Base-by-base conservation (phyloP, 2,888 invertebrate species). In the Dolichopus griseipennis region DNA sequence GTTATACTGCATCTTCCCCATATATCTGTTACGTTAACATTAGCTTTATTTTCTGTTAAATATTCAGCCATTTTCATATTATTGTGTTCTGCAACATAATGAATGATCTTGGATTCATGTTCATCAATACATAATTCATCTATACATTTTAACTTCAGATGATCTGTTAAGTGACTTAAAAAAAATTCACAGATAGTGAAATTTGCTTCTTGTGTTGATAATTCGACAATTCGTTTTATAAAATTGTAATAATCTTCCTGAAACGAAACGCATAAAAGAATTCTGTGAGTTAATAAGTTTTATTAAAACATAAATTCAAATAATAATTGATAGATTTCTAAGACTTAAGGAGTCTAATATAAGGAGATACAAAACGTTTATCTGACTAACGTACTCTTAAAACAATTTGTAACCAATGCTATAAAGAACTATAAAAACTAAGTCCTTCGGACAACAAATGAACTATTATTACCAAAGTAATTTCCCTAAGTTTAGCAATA, bases 1-100 rank as follows among this genome's bases (percentile, higher is more conserved):
- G 67, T 64, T 67, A 69, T 66, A 6, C 10, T 37, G 15, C 22
- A 20, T 21, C 67, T 67, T 22, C 34, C 64, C 0, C 5, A 22
- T 1, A 69, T 37, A 3, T n/a, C 20, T 2, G 1, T 15, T 9
- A 66, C 10, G 15, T 37, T 21, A 18, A 52, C 15, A 0, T 67
- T 27, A 10, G 33, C 22, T 1, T n/a, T 67, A 3, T 20, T 27
- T 61, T 65, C 65, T 18, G 52, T 52, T 52, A 52, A 52, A 52
- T 52, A 52, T 52, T 15, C 6, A 1, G 52, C 52, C 52, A 52
- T 52, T 52, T 18, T 18, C 2, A 52, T 15, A 52, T 52, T 6
- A 52, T 52, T 52, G 2, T 52, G 6, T 15, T 15, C n/a, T 1
- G 52, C n/a, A 15, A 52, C 52, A 52, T 52, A 52, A 52, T 52